Evolutionary conservation across 2,888 invertebrate genomes (phyloP).

Genomic region (Mythimna lalbum): DNA sequence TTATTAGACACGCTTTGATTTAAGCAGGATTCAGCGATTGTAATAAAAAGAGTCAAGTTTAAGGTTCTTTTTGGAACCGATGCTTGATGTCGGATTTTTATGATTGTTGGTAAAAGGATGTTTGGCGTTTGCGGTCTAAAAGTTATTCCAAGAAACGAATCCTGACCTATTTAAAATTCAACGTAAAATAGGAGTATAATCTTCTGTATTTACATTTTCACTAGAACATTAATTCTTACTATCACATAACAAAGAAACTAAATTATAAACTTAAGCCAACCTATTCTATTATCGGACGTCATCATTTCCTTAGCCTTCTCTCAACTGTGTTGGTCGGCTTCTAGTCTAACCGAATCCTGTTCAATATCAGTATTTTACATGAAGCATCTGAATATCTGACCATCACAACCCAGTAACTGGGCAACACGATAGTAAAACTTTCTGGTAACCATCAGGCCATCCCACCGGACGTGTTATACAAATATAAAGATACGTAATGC

Average conservation of each 20-base stretch:
- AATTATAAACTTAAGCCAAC: not conserved
- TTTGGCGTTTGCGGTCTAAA: slow-evolving; percentile 1
- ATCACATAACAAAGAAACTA: too few relatives aligned
- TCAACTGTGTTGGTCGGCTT: too few relatives aligned
- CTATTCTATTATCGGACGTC: not conserved
- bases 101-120: slow-evolving; percentile 24
- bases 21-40: slow-evolving; percentile 32
- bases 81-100: slow-evolving; percentile 24
- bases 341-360: too few relatives aligned
- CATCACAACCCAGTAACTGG: too few relatives aligned
- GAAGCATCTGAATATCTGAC: too few relatives aligned
- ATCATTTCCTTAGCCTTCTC: too few relatives aligned
- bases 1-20: slow-evolving; percentile 52
- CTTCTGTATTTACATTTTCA: not conserved
- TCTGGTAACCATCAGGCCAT: too few relatives aligned
- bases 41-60: slow-evolving; percentile 28
- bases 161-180: not conserved
- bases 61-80: slow-evolving; percentile 21
- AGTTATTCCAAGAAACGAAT: not conserved
- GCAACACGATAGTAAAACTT: too few relatives aligned
- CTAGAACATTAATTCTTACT: not conserved
- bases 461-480: not conserved
- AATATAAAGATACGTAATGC: not conserved
- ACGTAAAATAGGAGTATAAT: not conserved
- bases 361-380: too few relatives aligned